These are phyloP conservation scores for Orthonychiurus folsomi DNA, from an alignment of 2,888 invertebrate species.

Conservation along the genomic window DNA sequence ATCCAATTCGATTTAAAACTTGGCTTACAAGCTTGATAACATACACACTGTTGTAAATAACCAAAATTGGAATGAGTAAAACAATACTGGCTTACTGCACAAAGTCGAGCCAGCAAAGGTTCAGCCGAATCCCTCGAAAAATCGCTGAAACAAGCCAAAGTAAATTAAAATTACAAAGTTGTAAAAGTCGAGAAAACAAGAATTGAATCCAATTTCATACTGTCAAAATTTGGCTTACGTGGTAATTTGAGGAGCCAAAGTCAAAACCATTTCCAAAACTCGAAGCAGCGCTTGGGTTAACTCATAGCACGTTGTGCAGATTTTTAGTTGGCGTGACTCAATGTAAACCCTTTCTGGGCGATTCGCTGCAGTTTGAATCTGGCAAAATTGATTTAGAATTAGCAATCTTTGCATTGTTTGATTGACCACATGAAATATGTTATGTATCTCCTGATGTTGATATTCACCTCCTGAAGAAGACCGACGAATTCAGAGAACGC, in stretches of 20 bases:
- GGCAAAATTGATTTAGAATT: slow-evolving; percentile 4
- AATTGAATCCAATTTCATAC: too few relatives aligned
- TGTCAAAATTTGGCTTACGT: too few relatives aligned
- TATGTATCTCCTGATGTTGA: too few relatives aligned
- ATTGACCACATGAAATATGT: too few relatives aligned
- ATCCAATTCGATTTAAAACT: slow-evolving; percentile 66
- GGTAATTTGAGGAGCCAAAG: slow-evolving; percentile 57
- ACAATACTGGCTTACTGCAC: slow-evolving; percentile 52
- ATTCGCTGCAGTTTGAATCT: slow-evolving; percentile 58
- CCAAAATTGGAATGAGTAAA: background rate
- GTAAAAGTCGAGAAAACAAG: too few relatives aligned
- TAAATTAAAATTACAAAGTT: too few relatives aligned
- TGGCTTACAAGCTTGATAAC: slow-evolving; percentile 61
- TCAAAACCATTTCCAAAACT: slow-evolving; percentile 68
- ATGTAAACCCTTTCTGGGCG: slow-evolving; percentile 53
- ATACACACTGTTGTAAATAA: slow-evolving; percentile 16
- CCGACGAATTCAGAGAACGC: slow-evolving; percentile 79
- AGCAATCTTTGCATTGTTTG: slow-evolving; percentile 10
- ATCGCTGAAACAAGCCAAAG: too few relatives aligned
- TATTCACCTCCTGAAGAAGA: slow-evolving; percentile 64
- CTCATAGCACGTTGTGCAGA: slow-evolving; percentile 76
- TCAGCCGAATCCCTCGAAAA: slow-evolving; percentile 58
- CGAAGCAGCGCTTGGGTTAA: slow-evolving; percentile 65
- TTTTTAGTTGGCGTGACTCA: slow-evolving; percentile 66
- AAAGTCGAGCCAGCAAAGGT: slow-evolving; percentile 59